A percentile compares a stretch with the other conserved stretches of the same genome.
Evolutionary conservation across 2,113 vertebrate species (phyloP).

Genomic region (Tragelaphus imberbis): DNA sequence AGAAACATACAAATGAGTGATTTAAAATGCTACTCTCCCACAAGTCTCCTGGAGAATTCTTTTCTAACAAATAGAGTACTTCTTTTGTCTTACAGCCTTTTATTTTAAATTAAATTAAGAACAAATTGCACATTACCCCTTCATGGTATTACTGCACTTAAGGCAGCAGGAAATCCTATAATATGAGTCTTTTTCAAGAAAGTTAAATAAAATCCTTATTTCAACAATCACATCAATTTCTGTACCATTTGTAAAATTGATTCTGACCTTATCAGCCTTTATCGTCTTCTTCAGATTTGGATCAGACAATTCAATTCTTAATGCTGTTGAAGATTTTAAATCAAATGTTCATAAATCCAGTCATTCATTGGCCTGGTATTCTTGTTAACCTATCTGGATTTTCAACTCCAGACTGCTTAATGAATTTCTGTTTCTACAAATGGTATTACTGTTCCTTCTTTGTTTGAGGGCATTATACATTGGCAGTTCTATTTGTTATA

Average conservation of each 20-base stretch:
- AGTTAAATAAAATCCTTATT: conserved; percentile 60
- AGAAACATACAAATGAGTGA: background rate
- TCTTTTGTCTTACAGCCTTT: background rate
- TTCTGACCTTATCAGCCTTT: conserved; percentile 67
- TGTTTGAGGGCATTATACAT: background rate
- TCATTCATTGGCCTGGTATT: background rate
- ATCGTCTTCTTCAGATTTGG: conserved; percentile 65
- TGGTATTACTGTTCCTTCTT: background rate
- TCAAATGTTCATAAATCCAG: background rate
- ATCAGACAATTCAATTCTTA: conserved; percentile 73
- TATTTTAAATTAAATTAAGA: conserved; percentile 62
- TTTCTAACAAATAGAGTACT: conserved; percentile 29
- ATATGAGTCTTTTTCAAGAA: conserved; percentile 46
- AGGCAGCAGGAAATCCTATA: conserved; percentile 64
- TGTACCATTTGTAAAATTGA: conserved; percentile 71
- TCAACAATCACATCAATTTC: conserved; percentile 68
- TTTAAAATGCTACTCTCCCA: background rate
- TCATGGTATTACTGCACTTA: conserved; percentile 54
- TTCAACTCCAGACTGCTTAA: background rate
- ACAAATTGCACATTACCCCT: conserved; percentile 49
- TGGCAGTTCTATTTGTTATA: background rate
- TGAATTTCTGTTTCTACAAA: background rate
- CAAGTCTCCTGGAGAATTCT: background rate
- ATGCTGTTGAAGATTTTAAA: conserved; percentile 20
- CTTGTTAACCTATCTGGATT: background rate